phyloP scores from a whole-genome alignment of 2,797 vertebrate species.

The Diglossa cyanea region DNA sequence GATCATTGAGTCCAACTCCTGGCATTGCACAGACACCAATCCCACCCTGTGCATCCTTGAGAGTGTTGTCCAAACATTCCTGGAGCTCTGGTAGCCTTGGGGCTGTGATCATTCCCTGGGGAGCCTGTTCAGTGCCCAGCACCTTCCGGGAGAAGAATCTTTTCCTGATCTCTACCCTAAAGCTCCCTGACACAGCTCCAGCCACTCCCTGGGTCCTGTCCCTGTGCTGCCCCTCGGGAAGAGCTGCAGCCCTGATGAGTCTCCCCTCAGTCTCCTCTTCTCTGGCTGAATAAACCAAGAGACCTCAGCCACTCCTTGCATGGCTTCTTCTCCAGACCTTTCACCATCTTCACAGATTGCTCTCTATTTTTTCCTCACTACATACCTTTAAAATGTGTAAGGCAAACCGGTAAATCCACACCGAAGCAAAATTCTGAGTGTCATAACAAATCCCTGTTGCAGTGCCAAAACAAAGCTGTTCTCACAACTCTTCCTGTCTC shows the following conservation, averaged over 20 bases:
- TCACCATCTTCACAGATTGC: not conserved
- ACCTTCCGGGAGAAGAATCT: not conserved
- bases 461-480: not conserved
- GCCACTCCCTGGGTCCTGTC: not conserved
- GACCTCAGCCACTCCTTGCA: not conserved
- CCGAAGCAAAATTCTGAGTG: not conserved
- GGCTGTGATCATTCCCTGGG: not conserved
- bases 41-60: not conserved
- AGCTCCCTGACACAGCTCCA: not conserved
- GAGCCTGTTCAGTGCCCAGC: not conserved
- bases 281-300: not conserved
- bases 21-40: not conserved
- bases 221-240: accelerated
- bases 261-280: not conserved
- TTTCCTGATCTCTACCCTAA: not conserved
- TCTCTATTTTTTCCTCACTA: not conserved
- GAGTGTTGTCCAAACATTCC: accelerated
- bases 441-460: not conserved
- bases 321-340: not conserved
- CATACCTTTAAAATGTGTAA: not conserved
- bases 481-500: not conserved
- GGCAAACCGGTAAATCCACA: not conserved
- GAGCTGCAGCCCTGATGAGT: not conserved
- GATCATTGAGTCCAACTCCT: not conserved
- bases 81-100: not conserved